Evolutionary conservation across 2,888 invertebrate species (phyloP).

Genomic region (Drosophila rellima): DNA sequence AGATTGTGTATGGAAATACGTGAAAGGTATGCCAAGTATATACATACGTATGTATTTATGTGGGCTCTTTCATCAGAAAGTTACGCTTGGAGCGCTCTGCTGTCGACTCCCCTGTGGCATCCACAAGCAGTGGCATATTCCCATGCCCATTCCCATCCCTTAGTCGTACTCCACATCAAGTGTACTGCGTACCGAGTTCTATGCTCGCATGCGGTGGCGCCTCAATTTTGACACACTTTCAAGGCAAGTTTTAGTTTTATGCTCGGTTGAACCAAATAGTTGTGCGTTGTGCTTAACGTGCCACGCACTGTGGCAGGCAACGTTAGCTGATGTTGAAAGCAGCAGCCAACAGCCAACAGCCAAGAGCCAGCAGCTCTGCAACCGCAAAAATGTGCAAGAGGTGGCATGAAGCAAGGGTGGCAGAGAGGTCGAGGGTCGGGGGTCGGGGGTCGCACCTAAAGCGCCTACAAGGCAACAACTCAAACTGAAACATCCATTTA

Average conservation of each 20-base stretch:
- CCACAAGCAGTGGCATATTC: slow-evolving; percentile 6
- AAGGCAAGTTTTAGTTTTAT: slow-evolving; percentile 75
- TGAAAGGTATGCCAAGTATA: slow-evolving; percentile 23
- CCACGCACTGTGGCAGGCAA: slow-evolving; percentile 49
- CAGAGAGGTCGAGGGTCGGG: neutral
- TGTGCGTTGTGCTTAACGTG: slow-evolving; percentile 45
- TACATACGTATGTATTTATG: slow-evolving; percentile 11
- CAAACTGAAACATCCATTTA: slow-evolving; percentile 61
- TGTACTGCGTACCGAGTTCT: slow-evolving; percentile 21
- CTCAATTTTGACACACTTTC: slow-evolving; percentile 76
- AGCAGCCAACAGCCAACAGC: too few species aligned
- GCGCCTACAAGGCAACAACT: slow-evolving; percentile 41
- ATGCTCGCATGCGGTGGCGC: slow-evolving; percentile 42
- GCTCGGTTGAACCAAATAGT: slow-evolving; percentile 74
- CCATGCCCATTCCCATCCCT: neutral
- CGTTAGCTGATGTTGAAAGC: slow-evolving; percentile 52
- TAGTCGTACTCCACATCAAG: slow-evolving; percentile 8
- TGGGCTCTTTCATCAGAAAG: slow-evolving; percentile 40
- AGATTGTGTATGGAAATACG: slow-evolving; percentile 30
- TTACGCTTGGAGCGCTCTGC: slow-evolving; percentile 28
- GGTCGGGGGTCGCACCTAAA: neutral
- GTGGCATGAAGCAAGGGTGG: slow-evolving; percentile 14
- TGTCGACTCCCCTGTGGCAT: slow-evolving; percentile 21
- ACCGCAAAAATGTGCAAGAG: slow-evolving; percentile 74
- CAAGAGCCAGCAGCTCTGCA: slow-evolving; percentile 65